These are phyloP conservation scores for Ferrisia virgata DNA, from an alignment of 2,888 invertebrate genomes.

Conservation along the genomic window DNA sequence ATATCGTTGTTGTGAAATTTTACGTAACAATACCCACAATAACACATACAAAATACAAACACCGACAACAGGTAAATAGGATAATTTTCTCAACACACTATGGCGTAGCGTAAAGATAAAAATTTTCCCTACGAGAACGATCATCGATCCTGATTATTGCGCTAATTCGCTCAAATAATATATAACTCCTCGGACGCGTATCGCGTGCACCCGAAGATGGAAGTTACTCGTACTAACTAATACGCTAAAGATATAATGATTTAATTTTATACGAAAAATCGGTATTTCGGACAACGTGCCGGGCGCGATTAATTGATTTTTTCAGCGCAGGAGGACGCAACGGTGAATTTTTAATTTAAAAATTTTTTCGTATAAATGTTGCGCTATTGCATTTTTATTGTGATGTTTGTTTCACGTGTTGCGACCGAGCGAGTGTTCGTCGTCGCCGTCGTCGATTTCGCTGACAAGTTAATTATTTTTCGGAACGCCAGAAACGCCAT, in stretches of 20 bases:
- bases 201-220: no score
- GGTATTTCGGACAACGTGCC: neutral
- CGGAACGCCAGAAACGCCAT: neutral
- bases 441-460: neutral
- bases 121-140: neutral
- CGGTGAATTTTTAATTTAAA: neutral
- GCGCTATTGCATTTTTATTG: neutral
- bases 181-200: neutral
- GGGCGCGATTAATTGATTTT: neutral
- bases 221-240: no score
- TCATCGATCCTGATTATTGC: neutral
- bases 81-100: neutral
- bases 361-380: neutral
- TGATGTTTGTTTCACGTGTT: neutral
- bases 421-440: neutral
- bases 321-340: neutral
- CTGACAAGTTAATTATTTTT: constrained; percentile 25
- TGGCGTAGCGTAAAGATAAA: neutral
- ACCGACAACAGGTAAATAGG: neutral
- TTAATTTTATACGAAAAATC: neutral
- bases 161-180: neutral
- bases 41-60: neutral
- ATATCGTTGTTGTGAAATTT: neutral
- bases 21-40: neutral
- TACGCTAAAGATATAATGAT: neutral